Evolutionary conservation across 2,113 vertebrate species (phyloP).

Genomic region (Propithecus coquereli): DNA sequence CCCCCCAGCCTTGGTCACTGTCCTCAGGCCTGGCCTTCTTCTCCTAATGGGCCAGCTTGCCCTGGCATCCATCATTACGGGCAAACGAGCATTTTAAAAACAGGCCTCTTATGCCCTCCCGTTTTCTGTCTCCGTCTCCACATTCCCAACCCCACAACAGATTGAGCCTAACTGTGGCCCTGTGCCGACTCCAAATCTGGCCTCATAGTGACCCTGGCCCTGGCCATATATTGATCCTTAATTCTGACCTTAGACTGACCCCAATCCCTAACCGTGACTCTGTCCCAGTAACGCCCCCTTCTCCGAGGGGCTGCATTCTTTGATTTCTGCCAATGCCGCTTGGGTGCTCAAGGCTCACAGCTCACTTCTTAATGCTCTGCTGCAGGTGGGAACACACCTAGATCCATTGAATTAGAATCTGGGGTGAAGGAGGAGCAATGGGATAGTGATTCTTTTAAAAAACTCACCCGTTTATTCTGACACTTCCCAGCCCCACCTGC

Average conservation of each 20-base stretch:
- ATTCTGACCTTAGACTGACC: background rate
- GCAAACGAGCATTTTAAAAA: background rate
- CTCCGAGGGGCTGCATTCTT: background rate
- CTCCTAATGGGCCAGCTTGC: background rate
- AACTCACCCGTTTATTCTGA: background rate
- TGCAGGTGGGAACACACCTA: background rate
- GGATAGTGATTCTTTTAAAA: background rate
- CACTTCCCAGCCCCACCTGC: background rate
- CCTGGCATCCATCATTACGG: background rate
- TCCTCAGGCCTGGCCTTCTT: background rate
- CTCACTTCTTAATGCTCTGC: background rate
- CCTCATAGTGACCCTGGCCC: background rate
- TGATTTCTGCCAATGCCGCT: background rate
- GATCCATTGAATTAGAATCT: background rate
- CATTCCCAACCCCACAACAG: background rate
- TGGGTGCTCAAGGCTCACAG: background rate
- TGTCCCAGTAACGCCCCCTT: background rate
- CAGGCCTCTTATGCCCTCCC: background rate
- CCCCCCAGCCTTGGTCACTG: no score
- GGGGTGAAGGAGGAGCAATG: background rate
- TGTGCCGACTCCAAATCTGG: background rate
- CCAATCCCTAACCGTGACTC: background rate
- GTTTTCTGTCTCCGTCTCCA: background rate
- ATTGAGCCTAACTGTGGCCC: background rate
- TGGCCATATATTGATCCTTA: background rate